Percentiles rank a stretch among this genome's conserved stretches.
These are phyloP conservation scores for Argyresthia goedartella DNA, from an alignment of 2,888 invertebrate species.

Conservation along the genomic window DNA sequence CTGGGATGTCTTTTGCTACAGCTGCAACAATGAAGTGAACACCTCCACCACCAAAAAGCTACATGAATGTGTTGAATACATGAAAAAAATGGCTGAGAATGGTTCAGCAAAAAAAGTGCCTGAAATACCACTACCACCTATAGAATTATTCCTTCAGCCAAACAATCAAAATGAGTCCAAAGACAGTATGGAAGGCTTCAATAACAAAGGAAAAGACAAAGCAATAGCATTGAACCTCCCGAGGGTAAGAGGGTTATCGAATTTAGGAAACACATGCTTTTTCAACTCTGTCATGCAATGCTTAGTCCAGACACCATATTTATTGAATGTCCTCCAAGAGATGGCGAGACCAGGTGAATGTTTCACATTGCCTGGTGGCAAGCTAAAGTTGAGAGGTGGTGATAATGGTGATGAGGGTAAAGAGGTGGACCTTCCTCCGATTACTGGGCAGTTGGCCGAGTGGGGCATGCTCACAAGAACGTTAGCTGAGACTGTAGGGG, in stretches of 20 bases:
- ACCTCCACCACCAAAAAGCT: slow-evolving; percentile 75
- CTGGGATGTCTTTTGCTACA: slow-evolving; percentile 85
- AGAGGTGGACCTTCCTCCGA: slow-evolving; percentile 72
- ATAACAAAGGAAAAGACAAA: slow-evolving; percentile 44
- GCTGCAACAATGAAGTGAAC: slow-evolving; percentile 79
- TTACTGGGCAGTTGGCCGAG: slow-evolving; percentile 75
- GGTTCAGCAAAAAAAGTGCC: slow-evolving; percentile 20
- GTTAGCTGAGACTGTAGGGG: slow-evolving; percentile 77
- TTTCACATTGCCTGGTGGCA: slow-evolving; percentile 81
- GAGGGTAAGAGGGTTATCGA: slow-evolving; percentile 83
- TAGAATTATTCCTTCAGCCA: slow-evolving; percentile 6
- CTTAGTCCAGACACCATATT: slow-evolving; percentile 86
- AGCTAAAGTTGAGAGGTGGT: slow-evolving; percentile 59
- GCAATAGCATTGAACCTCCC: slow-evolving; percentile 45
- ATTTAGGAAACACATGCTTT: slow-evolving; percentile 97
- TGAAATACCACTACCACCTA: slow-evolving; percentile 23
- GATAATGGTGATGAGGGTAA: slow-evolving; percentile 39
- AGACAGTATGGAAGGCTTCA: slow-evolving; percentile 28
- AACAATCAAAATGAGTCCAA: slow-evolving; percentile 15
- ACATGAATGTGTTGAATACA: slow-evolving; percentile 79
- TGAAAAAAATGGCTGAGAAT: slow-evolving; percentile 69
- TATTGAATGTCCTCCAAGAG: slow-evolving; percentile 78
- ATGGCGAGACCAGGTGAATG: slow-evolving; percentile 76
- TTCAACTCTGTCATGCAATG: slow-evolving; percentile 97
- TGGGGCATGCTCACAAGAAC: slow-evolving; percentile 78